Evolutionary conservation across 2,797 vertebrate genomes (phyloP), one percentile per base, ranked within the genome.

Genomic region (Manis javanica): DNA sequence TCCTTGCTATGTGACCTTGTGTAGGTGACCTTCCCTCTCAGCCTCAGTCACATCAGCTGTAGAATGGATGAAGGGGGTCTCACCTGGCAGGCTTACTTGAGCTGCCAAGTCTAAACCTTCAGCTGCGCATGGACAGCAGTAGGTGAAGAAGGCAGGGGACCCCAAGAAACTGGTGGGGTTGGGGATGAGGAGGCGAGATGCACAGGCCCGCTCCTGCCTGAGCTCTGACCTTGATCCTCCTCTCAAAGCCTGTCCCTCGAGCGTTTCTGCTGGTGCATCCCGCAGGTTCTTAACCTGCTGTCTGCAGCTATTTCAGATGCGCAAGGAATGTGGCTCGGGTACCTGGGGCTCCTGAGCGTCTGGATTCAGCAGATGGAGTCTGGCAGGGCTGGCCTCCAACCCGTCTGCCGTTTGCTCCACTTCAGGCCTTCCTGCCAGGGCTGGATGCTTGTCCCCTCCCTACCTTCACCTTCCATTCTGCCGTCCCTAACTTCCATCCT

Each of bases 331-430:
- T 37, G 94, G 64, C 97, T 97, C 5, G 0, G 88, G 97, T 97
- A 94, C 97, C 29, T 2, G 2, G 53, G 92, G 89, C 95, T 96
- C 90, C 88, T 92, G 97, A 97, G 97, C 85, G 97, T 97, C 97
- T 94, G 96, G 93, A 46, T 97, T 97, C 71, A 74, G 96, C 98
- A 98, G 98, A 98, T 97, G 98, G 97, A 97, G 97, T 91, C 84
- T 96, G 90, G 97, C 96, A 90, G 97, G 97, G 94, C 49, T 39
- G 74, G 72, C 0, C 83, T 96, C 72, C 53, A 19, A 19, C 96
- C 97, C 72, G 95, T 96, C 96, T 68, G 95, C 96, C 90, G 2
- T 95, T 97, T 97, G 96, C 96, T 96, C 98, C 94, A 97, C 96
- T 93, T 96, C 86, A 24, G 39, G 3, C 85, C 42, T 71, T 51